These are phyloP conservation scores for Theristus sp. DNA, from an alignment of 2,888 invertebrate species.

Conservation along the genomic window DNA sequence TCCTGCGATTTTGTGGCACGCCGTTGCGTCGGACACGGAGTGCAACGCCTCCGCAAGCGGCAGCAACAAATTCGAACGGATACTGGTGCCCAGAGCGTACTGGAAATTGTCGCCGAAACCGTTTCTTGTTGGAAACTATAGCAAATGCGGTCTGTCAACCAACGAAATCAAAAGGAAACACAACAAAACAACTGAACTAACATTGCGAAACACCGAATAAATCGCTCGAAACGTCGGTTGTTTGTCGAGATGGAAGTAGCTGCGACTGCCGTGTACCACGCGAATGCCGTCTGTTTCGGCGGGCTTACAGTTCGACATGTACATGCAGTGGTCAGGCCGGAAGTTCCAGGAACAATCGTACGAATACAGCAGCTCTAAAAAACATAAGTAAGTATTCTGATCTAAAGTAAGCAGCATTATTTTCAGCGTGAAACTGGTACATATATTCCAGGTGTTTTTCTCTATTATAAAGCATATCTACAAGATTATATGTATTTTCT, in stretches of 20 bases:
- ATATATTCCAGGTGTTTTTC: too few relatives aligned
- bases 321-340: slow-evolving; percentile 88
- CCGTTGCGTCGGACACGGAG: neutral
- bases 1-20: neutral
- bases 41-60: neutral
- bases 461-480: too few relatives aligned
- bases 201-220: neutral
- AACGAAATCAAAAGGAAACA: too few relatives aligned
- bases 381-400: neutral
- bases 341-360: slow-evolving; percentile 74
- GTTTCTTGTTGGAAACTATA: too few relatives aligned
- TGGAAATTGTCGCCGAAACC: too few relatives aligned
- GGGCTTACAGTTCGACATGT: slow-evolving; percentile 59
- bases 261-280: slow-evolving; percentile 68
- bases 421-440: neutral
- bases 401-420: neutral
- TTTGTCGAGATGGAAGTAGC: slow-evolving; percentile 49
- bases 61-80: neutral
- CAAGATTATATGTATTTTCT: too few relatives aligned
- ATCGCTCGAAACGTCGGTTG: neutral
- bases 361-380: slow-evolving; percentile 51
- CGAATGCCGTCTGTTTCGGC: slow-evolving; percentile 54
- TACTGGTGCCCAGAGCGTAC: neutral
- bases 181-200: too few relatives aligned
- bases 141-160: too few relatives aligned